Evolutionary conservation across 1,140 invertebrate genomes (phyloP).

Genomic region (Pentalonia nigronervosa): DNA sequence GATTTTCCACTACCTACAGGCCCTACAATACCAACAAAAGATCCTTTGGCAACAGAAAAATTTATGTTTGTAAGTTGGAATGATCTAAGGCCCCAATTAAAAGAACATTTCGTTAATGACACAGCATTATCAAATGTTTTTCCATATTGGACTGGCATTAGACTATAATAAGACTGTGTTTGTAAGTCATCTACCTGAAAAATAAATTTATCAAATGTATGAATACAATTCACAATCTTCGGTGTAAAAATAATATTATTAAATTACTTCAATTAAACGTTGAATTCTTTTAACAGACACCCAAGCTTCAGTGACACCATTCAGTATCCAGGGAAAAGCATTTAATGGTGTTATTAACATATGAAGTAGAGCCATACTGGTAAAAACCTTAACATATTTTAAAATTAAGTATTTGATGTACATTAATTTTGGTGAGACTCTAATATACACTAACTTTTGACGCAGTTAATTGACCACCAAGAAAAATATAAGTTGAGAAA

Average conservation of each 20-base stretch:
- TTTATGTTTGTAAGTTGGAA: slow-evolving; percentile 69
- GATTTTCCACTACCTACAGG: slow-evolving; percentile 81
- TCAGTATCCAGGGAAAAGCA: slow-evolving; percentile 97
- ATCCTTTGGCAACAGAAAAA: slow-evolving; percentile 69
- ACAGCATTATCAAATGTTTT: slow-evolving; percentile 61
- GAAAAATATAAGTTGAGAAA: slow-evolving; percentile 85
- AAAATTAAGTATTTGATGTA: neutral
- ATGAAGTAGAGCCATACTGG: slow-evolving; percentile 91
- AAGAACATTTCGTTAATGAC: slow-evolving; percentile 63
- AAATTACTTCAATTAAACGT: slow-evolving; percentile 67
- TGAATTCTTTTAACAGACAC: slow-evolving; percentile 86
- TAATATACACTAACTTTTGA: slow-evolving; percentile 73
- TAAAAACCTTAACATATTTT: slow-evolving; percentile 76
- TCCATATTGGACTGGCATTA: slow-evolving; percentile 59
- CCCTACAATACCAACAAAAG: slow-evolving; percentile 77
- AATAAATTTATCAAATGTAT: neutral
- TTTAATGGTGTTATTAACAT: slow-evolving; percentile 96
- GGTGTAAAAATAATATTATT: neutral
- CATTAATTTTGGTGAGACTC: neutral
- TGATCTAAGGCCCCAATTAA: slow-evolving; percentile 65
- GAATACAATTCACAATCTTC: neutral
- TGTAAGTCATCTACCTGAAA: slow-evolving; percentile 60
- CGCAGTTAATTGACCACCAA: slow-evolving; percentile 83
- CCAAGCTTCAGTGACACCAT: slow-evolving; percentile 94
- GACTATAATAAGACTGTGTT: slow-evolving; percentile 60